Evolutionary conservation across 2,797 vertebrate genomes (phyloP).

Genomic region (Acrossocheilus fasciatus): DNA sequence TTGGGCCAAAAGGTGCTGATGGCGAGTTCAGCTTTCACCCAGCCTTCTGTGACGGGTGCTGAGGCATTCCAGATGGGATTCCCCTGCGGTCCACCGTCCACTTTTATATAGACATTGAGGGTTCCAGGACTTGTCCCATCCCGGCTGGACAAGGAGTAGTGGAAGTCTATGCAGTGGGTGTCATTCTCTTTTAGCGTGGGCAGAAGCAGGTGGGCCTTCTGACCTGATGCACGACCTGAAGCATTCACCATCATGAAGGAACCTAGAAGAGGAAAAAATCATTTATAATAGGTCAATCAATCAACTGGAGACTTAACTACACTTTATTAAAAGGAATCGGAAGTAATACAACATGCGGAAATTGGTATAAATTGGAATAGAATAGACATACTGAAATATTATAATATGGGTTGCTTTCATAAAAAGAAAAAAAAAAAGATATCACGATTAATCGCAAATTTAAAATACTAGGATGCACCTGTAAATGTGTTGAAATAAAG

Average conservation of each 20-base stretch:
- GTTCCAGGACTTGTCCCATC: conserved; percentile 90
- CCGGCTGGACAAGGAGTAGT: conserved; percentile 91
- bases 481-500: too few relatives aligned
- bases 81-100: conserved; percentile 93
- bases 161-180: conserved; percentile 97
- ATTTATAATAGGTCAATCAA: background rate
- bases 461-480: too few relatives aligned
- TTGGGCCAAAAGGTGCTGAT: conserved; percentile 99
- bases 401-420: background rate
- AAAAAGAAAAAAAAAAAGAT: too few relatives aligned
- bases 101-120: conserved; percentile 94
- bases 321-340: background rate
- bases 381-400: background rate
- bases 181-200: conserved; percentile 96
- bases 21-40: conserved; percentile 95
- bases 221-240: conserved; percentile 91
- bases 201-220: conserved; percentile 94
- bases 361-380: background rate
- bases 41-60: conserved; percentile 90
- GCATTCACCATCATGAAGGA: conserved; percentile 98
- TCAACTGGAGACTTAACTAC: background rate
- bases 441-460: too few relatives aligned
- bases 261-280: conserved; percentile 71
- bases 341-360: background rate
- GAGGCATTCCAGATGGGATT: conserved; percentile 97